phyloP scores from a whole-genome alignment of 2,113 vertebrate genomes.

The Recurvirostra avosetta region DNA sequence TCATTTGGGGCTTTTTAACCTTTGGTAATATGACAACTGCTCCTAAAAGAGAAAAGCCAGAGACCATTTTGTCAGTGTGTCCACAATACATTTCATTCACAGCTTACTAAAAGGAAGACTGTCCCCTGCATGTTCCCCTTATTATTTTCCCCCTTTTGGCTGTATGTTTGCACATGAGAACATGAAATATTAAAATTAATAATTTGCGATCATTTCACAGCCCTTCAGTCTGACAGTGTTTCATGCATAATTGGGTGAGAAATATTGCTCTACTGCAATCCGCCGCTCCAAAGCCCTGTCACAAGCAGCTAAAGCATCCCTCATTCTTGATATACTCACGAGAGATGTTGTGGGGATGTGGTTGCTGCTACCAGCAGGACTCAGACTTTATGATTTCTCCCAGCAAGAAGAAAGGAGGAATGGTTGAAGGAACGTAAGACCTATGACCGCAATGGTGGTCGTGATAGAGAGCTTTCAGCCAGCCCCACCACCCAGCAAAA shows the following conservation, averaged over 20 bases:
- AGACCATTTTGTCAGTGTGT: not conserved
- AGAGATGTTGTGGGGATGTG: not conserved
- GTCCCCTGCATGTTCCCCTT: not conserved
- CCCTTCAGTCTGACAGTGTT: not conserved
- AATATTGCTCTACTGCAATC: not conserved
- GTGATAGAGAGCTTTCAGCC: not conserved
- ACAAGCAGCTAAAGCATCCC: not conserved
- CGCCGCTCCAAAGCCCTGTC: not conserved
- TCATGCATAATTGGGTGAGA: not conserved
- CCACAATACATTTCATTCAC: not conserved
- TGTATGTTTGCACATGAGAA: not conserved
- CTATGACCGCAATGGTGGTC: not conserved
- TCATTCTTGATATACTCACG: not conserved
- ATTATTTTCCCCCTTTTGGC: not conserved
- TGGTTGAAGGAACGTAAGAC: not conserved
- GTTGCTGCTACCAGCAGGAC: not conserved
- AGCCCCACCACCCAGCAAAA: not conserved
- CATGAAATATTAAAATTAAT: not conserved
- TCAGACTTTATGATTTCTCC: not conserved
- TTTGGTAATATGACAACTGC: not conserved
- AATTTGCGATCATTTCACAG: not conserved
- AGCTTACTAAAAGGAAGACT: not conserved
- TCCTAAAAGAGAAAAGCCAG: slow-evolving; percentile 12
- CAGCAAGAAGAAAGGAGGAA: not conserved
- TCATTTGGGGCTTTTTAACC: not conserved